Base-by-base conservation (phyloP, 2,113 vertebrate genomes). In the Todiramphus saurophagus region DNA sequence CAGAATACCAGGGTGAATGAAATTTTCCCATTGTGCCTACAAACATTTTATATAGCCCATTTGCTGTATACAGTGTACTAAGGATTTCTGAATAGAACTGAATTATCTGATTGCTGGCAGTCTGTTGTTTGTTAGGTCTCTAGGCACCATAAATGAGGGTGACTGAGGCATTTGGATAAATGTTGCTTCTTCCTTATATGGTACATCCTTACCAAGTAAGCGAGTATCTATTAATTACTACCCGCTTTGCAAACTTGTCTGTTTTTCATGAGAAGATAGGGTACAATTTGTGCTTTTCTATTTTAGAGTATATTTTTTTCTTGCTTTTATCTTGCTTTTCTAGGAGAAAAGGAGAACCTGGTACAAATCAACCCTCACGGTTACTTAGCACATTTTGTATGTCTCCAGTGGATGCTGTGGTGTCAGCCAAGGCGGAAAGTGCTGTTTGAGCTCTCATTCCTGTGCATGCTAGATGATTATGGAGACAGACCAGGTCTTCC, bases 51-150 rank as follows among this genome's bases (percentile, higher is more conserved):
- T 18, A 59, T 10, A 67, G 48, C 11, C n/a, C 35, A 11, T 81
- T 92, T 78, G 30, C 80, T 84, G 6, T 62, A 17, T 68, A 23
- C 68, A 12, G 30, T 80, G 20, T 93, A 53, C 5, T 68, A 69
- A 76, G 76, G 83, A 87, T 95, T 93, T 93, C 5, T 3, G 94
- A 86, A 78, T 43, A 89, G 80, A 79, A 30, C 35, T 1, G 13
- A n/a, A 83, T 83, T 74, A 66, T 90, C 80, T 69, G 74, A 93
- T 90, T 89, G 41, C 86, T 66, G 44, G 76, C 69, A 55, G 83
- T 76, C 86, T 95, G 88, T 93, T 96, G 68, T 96, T 97, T 97
- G 95, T 94, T 96, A 93, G 86, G 88, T 96, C 90, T 96, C 94
- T 78, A 96, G 73, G 94, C 96, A 94, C 89, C 90, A 58, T 87